phyloP scores from a whole-genome alignment of 2,888 invertebrate genomes.

The Sarcophaga subvicina region DNA sequence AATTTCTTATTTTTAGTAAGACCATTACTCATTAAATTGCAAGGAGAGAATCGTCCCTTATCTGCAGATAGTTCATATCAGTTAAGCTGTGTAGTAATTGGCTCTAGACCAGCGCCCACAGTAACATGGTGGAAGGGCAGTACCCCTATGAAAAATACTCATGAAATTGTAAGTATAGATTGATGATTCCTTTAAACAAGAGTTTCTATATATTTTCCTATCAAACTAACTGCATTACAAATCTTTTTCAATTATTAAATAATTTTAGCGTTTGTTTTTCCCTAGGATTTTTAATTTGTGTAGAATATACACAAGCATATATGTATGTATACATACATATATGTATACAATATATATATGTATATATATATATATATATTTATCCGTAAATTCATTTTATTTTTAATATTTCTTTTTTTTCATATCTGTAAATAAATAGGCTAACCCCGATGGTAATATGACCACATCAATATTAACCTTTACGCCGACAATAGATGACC shows the following conservation, averaged over 20 bases:
- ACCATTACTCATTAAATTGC: constrained; percentile 87
- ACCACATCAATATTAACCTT: constrained; percentile 90
- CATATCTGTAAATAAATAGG: constrained; percentile 71
- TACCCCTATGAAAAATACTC: constrained; percentile 85
- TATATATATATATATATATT: too few species aligned
- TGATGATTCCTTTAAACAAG: constrained; percentile 7
- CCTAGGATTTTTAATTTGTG: not conserved
- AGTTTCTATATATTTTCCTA: not conserved
- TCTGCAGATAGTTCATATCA: constrained; percentile 88
- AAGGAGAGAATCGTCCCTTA: constrained; percentile 87
- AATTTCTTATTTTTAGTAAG: constrained; percentile 84
- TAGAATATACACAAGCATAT: not conserved
- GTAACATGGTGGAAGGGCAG: constrained; percentile 91
- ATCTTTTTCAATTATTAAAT: not conserved
- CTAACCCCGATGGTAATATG: constrained; percentile 86
- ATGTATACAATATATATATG: too few species aligned
- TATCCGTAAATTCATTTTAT: not conserved
- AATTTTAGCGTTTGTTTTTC: not conserved
- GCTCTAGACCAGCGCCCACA: constrained; percentile 89
- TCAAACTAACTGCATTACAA: not conserved
- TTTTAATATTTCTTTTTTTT: constrained; percentile 9
- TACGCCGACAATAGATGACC: constrained; percentile 90
- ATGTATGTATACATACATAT: constrained; percentile 3
- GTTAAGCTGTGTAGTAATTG: constrained; percentile 88
- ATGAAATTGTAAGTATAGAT: constrained; percentile 85